These are phyloP conservation scores for Dermatemys mawii DNA, from an alignment of 2,113 vertebrate genomes.

Conservation along the genomic window DNA sequence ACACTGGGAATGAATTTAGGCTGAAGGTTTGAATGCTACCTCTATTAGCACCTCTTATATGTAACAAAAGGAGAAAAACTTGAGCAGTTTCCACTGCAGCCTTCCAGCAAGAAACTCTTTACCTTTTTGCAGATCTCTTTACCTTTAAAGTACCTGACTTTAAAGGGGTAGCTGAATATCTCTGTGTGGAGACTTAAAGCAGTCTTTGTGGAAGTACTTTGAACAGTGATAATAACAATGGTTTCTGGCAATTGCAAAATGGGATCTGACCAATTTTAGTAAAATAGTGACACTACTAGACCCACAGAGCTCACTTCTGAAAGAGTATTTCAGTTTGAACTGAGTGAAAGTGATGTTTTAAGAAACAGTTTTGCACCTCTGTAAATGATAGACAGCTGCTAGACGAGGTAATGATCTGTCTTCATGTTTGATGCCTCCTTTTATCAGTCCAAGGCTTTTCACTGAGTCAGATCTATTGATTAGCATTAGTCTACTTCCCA, in stretches of 20 bases:
- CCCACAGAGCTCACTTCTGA: slow-evolving; percentile 39
- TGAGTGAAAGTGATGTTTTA: slow-evolving; percentile 60
- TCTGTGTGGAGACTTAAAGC: slow-evolving; percentile 48
- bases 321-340: slow-evolving; percentile 63
- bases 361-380: slow-evolving; percentile 61
- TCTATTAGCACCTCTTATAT: slow-evolving; percentile 25
- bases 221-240: slow-evolving; percentile 59
- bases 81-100: slow-evolving; percentile 11
- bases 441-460: slow-evolving; percentile 70
- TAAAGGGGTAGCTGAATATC: slow-evolving; percentile 39
- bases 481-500: slow-evolving; percentile 65
- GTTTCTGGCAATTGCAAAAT: slow-evolving; percentile 65
- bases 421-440: slow-evolving; percentile 69
- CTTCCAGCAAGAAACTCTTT: slow-evolving; percentile 28
- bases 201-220: slow-evolving; percentile 55
- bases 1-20: slow-evolving; percentile 18
- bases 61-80: not conserved
- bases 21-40: slow-evolving; percentile 43
- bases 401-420: slow-evolving; percentile 67
- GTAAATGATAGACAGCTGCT: slow-evolving; percentile 67
- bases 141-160: slow-evolving; percentile 56
- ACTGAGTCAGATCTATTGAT: slow-evolving; percentile 73
- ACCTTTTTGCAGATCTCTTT: slow-evolving; percentile 4
- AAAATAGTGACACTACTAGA: slow-evolving; percentile 31
- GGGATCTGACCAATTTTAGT: slow-evolving; percentile 67